phyloP scores from a whole-genome alignment of 1,140 invertebrate species.

The Agrypnia vestita region DNA sequence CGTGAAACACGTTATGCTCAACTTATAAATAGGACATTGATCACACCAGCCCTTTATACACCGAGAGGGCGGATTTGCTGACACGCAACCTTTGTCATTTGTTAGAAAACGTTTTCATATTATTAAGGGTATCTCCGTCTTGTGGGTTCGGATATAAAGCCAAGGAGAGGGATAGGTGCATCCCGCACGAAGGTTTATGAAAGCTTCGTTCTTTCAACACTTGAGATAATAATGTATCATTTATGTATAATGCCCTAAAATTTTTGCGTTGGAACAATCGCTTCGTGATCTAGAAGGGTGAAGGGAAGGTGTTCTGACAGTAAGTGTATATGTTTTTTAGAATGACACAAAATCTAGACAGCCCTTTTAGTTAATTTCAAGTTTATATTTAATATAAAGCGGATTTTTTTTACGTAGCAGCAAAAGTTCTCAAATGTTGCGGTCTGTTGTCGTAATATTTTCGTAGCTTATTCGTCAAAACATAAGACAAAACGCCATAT shows the following conservation, averaged over 20 bases:
- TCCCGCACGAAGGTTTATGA: slow-evolving; percentile 10
- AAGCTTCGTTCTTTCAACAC: slow-evolving; percentile 24
- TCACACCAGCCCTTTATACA: slow-evolving; percentile 47
- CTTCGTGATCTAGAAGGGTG: neutral
- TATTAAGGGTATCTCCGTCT: slow-evolving; percentile 41
- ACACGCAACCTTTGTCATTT: slow-evolving; percentile 58
- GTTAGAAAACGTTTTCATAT: slow-evolving; percentile 54
- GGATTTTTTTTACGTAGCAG: no score
- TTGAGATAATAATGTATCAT: slow-evolving; percentile 41
- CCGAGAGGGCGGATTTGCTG: slow-evolving; percentile 53
- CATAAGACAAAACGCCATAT: no score
- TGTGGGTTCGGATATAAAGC: neutral
- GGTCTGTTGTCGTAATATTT: no score
- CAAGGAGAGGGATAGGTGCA: slow-evolving; percentile 25
- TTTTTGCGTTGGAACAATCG: neutral
- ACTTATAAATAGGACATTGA: slow-evolving; percentile 57
- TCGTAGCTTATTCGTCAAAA: no score
- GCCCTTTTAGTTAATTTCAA: no score
- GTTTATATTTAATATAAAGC: no score
- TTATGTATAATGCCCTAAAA: slow-evolving; percentile 25
- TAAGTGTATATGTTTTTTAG: no score
- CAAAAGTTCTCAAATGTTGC: no score
- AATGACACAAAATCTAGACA: no score
- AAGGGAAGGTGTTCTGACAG: neutral
- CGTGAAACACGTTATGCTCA: slow-evolving; percentile 54